A percentile compares a stretch with the other conserved stretches of the same genome.
These are phyloP conservation scores for Chaitophorus viminalis DNA, from an alignment of 2,888 invertebrate genomes.

Conservation along the genomic window DNA sequence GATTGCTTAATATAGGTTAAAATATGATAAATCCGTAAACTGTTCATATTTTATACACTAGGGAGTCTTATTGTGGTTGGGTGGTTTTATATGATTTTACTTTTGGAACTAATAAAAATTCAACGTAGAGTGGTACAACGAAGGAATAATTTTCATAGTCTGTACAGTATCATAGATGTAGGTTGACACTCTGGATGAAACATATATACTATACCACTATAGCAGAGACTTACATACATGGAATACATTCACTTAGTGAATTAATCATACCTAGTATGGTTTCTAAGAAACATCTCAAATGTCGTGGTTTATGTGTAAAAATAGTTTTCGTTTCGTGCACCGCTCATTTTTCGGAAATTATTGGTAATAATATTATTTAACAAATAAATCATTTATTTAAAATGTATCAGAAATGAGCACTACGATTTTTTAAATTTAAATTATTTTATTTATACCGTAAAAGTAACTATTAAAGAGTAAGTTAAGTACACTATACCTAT, in stretches of 20 bases:
- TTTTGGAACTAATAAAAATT: slow-evolving; percentile 27
- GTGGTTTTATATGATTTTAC: slow-evolving; percentile 3
- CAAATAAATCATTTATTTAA: neutral
- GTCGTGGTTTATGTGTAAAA: neutral
- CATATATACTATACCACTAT: neutral
- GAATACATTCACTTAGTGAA: neutral
- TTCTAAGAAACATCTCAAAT: slow-evolving; percentile 6
- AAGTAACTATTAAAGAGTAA: no score
- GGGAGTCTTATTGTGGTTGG: neutral
- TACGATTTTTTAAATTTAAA: no score
- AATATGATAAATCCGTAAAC: no score
- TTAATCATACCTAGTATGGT: slow-evolving; percentile 27
- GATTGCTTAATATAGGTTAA: no score
- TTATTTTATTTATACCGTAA: no score
- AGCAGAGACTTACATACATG: neutral
- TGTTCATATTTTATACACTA: no score
- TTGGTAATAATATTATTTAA: no score
- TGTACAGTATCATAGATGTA: neutral
- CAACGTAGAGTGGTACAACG: neutral
- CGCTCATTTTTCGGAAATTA: neutral
- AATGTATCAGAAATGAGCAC: neutral
- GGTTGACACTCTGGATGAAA: slow-evolving; percentile 20
- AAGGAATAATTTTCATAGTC: slow-evolving; percentile 20
- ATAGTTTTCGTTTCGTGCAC: neutral
- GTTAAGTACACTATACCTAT: no score